Evolutionary conservation across 1,140 invertebrate species (phyloP).

Genomic region (Procambarus clarkii): DNA sequence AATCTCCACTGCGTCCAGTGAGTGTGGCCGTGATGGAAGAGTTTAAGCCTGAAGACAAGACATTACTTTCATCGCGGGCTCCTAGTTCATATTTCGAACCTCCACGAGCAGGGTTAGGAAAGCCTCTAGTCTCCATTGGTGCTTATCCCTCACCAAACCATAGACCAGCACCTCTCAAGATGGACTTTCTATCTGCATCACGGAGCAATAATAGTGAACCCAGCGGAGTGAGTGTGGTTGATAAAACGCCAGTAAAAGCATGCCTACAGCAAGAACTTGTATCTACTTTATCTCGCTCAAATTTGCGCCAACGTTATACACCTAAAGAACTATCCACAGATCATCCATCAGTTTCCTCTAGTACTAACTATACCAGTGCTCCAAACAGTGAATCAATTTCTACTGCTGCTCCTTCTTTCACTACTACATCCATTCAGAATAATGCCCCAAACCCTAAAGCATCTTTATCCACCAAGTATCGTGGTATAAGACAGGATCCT

Average conservation of each 20-base stretch:
- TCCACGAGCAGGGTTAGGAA: background rate
- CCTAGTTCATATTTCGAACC: slow-evolving; percentile 33
- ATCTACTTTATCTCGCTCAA: slow-evolving; percentile 46
- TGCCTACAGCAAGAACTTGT: slow-evolving; percentile 38
- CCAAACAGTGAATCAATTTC: background rate
- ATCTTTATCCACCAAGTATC: slow-evolving; percentile 49
- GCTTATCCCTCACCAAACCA: slow-evolving; percentile 48
- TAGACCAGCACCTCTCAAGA: slow-evolving; percentile 46
- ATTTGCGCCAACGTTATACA: slow-evolving; percentile 38
- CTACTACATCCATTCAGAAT: slow-evolving; percentile 46
- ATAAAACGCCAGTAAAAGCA: background rate
- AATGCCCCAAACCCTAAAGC: slow-evolving; percentile 30
- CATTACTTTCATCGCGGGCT: background rate
- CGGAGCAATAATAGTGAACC: slow-evolving; percentile 21
- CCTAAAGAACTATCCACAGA: slow-evolving; percentile 14
- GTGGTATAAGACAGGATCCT: slow-evolving; percentile 19
- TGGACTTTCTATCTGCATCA: slow-evolving; percentile 41
- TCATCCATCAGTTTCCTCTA: background rate
- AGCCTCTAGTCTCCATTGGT: slow-evolving; percentile 54
- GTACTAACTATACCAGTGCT: background rate
- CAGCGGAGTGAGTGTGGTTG: slow-evolving; percentile 27
- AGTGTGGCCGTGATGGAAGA: slow-evolving; percentile 26
- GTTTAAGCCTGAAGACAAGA: slow-evolving; percentile 30
- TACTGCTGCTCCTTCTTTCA: background rate
- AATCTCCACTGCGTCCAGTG: slow-evolving; percentile 29